Evolutionary conservation across 2,888 invertebrate species (phyloP), one percentile per base, ranked within the genome.

Genomic region (Trachelus tabidus): DNA sequence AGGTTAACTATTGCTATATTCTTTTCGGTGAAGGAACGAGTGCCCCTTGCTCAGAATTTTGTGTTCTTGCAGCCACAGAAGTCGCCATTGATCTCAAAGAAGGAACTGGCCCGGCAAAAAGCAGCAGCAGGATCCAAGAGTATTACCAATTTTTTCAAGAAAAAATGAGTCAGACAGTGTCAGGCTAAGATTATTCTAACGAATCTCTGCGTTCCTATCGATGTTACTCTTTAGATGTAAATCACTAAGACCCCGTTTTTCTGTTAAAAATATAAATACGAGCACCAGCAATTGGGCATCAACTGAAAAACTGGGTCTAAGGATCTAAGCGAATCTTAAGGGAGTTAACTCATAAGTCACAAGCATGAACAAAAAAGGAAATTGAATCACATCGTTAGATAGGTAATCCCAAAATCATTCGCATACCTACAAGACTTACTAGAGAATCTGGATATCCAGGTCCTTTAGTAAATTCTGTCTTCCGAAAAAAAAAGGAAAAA

Each of bases 101-200:
- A 96, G 91, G 96, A 96, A 86, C 95, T 96, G 85, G 94, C 95
- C 0, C 92, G 95, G 85, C 94, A 94, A 85, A 97, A 96, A 90
- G 95, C 96, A 77, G 97, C 97, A 40, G 93, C 94, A 86, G 96
- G 96, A 75, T 95, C 95, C 37, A 97, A 96, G 92, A 95, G 94
- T 86, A 96, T 97, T 88, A 94, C 95, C 76, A 95, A 95, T 56
- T 97, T 96, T 92, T 97, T 97, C 90, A 94, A 94, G 84, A 96
- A 95, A 90, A 94, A 94, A 88, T 94, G 85, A 88, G 80, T 77
- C 77, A 74, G 56, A 69, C 69, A 30, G 0, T 12, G 78, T 77
- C 80, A 80, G 75, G 79, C 73, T 76, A 77, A 80, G 76, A 75
- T 73, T 69, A 79, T 79, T 79, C 80, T 82, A 81, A 78, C 71